Conservation (phyloP, 2,888 invertebrate genomes). For the Eupithecia centaureata region DNA sequence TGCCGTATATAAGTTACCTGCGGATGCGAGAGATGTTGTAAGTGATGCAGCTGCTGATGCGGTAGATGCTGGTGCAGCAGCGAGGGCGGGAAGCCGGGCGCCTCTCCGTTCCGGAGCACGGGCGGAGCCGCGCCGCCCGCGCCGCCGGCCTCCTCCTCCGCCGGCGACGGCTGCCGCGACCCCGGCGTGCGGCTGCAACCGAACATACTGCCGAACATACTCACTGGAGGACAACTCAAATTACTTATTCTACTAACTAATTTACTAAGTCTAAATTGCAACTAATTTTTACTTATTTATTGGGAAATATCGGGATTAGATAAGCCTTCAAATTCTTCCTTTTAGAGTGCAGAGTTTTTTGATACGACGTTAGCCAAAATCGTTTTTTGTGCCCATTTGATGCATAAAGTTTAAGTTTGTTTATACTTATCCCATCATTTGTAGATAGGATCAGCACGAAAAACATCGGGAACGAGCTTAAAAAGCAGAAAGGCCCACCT, state of each 20-base stretch:
- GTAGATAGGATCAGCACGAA: too few relatives aligned
- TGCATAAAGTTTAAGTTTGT: too few relatives aligned
- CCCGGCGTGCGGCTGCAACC: constrained; percentile 92
- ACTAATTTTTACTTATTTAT: too few relatives aligned
- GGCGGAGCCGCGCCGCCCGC: constrained; percentile 49
- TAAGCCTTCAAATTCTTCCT: too few relatives aligned
- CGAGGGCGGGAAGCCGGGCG: constrained; percentile 66
- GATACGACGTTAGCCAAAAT: too few relatives aligned
- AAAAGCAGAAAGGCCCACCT: background rate
- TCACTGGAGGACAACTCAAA: constrained; percentile 11
- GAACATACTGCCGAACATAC: constrained; percentile 28
- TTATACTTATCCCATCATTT: too few relatives aligned
- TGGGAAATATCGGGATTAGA: too few relatives aligned
- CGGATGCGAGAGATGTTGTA: constrained; percentile 76
- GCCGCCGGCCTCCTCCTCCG: constrained; percentile 89
- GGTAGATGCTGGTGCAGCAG: constrained; percentile 72
- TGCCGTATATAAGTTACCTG: constrained; percentile 57
- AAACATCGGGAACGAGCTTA: too few relatives aligned
- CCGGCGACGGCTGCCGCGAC: constrained; percentile 96
- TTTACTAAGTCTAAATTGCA: background rate
- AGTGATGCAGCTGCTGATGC: constrained; percentile 66
- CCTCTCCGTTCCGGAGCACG: constrained; percentile 79
- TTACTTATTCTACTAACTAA: background rate
- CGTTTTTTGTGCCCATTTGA: too few relatives aligned
- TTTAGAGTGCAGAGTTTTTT: too few relatives aligned